Base-by-base conservation (phyloP, 2,797 vertebrate genomes). In the Pristis pectinata region DNA sequence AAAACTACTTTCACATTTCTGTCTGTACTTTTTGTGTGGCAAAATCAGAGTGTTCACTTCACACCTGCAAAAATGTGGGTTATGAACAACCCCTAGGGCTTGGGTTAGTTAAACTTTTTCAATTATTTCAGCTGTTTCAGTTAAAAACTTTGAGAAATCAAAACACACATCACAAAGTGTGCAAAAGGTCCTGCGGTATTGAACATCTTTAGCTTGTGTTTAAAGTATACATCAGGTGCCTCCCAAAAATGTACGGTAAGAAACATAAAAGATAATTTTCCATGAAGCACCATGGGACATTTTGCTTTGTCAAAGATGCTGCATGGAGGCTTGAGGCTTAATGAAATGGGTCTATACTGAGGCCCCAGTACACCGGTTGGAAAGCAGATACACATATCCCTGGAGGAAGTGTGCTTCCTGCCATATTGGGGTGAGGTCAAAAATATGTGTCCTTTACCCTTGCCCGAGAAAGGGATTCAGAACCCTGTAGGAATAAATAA, bases 111-210 rank as follows among this genome's bases (percentile, higher is more conserved):
- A 22, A 67, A 64, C 2, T 24, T 92, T 67, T 64, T 8, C 37
- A 92, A 92, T 92, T 67, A 24, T 92, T 92, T 92, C 89, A 70
- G 89, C 89, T 92, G 61, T 92, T 92, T 92, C 89, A 70, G n/a
- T 41, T 92, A 85, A 11, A 85, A 41, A 85, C 22, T 67, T 44
- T 67, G 37, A 92, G 53, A 53, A 87, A 59, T 56, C 13, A 79
- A 79, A 41, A 79, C 76, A 79, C 77, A 79, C 70, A 27, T 72
- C 70, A 72, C 37, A 41, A 87, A 87, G 61, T 92, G 89, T 92
- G 89, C 37, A 34, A 64, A 91, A 91, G 34, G 87, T 91, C 87
- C 87, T 64, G 89, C 41, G 89, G 6, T 11, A 41, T 41, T 19
- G n/a, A 8, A 37, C 17, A 41, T 41, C 19, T 11, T 41, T 70